Base-by-base conservation (phyloP, 1,140 invertebrate genomes). In the Micrasema longulum region DNA sequence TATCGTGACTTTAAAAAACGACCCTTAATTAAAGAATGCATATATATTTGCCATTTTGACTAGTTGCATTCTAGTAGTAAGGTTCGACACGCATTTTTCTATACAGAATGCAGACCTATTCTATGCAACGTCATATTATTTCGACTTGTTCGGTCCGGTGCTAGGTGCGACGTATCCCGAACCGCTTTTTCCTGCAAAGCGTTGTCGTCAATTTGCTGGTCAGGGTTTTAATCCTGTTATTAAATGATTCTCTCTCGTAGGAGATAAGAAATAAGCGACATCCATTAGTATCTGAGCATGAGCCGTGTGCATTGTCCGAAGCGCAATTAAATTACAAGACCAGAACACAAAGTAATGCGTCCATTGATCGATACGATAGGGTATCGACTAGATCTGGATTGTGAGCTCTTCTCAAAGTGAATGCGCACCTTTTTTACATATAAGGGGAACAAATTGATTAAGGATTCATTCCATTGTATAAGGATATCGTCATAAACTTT, bases 401-500 rank as follows among this genome's bases (percentile, higher is more conserved):
- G 12, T 23, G 20, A n/a, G 50, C 2, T 53, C 36, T 18, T 18
- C 26, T 41, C 55, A 60, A 60, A 38, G 31, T 60, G 35, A 35
- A 60, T 41, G 31, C 16, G 53, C 11, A 35, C 9, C 55, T 60
- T 60, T 43, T 60, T 60, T 60, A 60, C 55, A 60, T 60, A 60
- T 60, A 60, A 60, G 55, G 55, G 55, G 11, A 60, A 60, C 55
- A 60, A 60, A 60, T 60, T 60, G 55, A 60, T 60, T 60, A 60
- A 60, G 35, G 52, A 14, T 14, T 55, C 52, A 12, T 2, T 55
- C 26, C 52, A 55, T 55, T 55, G 52, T 55, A 12, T 55, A 23
- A 55, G 26, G 52, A 31, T n/a, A 14, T 31, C 23, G 52, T 55
- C 52, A 55, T 55, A 55, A 55, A 55, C 12, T 55, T 20, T 1